These are phyloP conservation scores for Glyptemys insculpta DNA, from an alignment of 2,797 vertebrate genomes.

Conservation along the genomic window DNA sequence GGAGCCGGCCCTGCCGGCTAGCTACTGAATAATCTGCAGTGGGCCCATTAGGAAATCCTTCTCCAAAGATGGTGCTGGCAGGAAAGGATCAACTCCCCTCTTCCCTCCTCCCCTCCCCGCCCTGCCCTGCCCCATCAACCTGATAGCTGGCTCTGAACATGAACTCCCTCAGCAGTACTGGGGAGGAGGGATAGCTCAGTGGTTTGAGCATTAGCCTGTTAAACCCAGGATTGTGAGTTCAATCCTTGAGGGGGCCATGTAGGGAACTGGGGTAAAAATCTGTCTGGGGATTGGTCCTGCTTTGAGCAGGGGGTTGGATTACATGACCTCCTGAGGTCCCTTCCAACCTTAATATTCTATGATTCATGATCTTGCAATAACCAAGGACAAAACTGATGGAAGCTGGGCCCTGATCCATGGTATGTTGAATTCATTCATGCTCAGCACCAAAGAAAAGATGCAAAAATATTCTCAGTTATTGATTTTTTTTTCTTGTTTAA, in stretches of 20 bases:
- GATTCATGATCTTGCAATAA: conserved; percentile 47
- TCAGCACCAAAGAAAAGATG: background rate
- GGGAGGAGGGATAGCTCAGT: background rate
- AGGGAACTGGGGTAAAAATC: no score
- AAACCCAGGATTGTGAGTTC: no score
- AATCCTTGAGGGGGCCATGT: no score
- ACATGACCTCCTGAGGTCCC: no score
- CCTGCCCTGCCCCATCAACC: background rate
- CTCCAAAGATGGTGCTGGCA: background rate
- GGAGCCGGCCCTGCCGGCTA: no score
- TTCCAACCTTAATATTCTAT: no score
- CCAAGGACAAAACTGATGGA: background rate
- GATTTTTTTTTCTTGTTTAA: conserved; percentile 32
- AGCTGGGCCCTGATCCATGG: background rate
- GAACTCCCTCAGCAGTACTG: background rate
- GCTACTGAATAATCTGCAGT: background rate
- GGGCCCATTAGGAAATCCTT: background rate
- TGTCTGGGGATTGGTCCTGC: no score
- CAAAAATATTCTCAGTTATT: conserved; percentile 60
- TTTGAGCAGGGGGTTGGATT: no score
- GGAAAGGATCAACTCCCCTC: background rate
- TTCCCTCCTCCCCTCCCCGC: no score
- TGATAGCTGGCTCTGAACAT: rapidly evolving
- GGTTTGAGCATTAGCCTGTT: no score
- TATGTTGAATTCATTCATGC: conserved; percentile 65